Conservation (phyloP, 1,140 invertebrate genomes). For the Drosophila takahashii region DNA sequence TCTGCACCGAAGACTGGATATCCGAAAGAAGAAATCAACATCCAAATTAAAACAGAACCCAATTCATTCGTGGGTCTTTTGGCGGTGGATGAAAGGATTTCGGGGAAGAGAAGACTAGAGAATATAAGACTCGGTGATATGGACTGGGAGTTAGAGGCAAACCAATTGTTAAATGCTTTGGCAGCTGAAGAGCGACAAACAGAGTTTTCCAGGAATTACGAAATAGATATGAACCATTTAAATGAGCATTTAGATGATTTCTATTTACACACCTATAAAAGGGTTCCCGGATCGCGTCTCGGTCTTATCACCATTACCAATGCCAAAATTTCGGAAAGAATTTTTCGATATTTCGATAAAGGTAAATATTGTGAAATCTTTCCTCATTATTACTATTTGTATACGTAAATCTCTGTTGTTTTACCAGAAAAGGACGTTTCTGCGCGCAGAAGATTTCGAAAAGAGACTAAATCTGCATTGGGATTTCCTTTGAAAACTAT, state of each 20-base stretch:
- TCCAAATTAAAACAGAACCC: conserved; percentile 1
- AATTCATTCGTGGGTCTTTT: neutral
- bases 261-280: neutral
- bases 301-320: neutral
- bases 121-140: neutral
- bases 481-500: neutral
- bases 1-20: neutral
- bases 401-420: neutral
- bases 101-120: neutral
- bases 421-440: neutral
- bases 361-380: neutral
- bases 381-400: too few relatives aligned
- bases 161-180: neutral
- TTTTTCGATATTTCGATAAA: neutral
- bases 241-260: neutral
- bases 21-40: neutral
- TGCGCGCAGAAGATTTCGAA: neutral
- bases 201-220: neutral
- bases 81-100: neutral
- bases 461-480: neutral
- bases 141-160: neutral
- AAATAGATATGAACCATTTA: neutral
- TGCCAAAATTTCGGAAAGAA: neutral
- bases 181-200: neutral
- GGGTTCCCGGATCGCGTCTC: neutral